A percentile compares a stretch with the other conserved stretches of the same genome.
Evolutionary conservation across 2,113 vertebrate genomes (phyloP).

Genomic region (Tor tambroides): DNA sequence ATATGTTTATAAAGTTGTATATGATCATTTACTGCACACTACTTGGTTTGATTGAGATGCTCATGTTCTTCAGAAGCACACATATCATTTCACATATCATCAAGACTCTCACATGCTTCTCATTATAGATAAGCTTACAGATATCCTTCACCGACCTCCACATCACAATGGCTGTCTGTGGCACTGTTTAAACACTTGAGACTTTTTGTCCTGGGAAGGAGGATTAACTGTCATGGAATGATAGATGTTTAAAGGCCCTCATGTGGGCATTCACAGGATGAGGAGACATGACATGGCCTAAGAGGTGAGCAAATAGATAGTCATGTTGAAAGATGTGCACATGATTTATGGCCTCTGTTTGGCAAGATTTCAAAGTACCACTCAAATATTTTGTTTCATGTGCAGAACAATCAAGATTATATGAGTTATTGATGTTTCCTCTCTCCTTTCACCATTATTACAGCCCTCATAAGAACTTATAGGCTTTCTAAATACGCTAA

Average conservation of each 20-base stretch:
- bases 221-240: not conserved
- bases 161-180: not conserved
- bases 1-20: no score
- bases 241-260: conserved; percentile 34
- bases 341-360: conserved; percentile 9
- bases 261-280: conserved; percentile 20
- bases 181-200: conserved; percentile 3
- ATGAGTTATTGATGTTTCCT: not conserved
- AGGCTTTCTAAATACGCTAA: not conserved
- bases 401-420: not conserved
- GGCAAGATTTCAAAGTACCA: conserved; percentile 19
- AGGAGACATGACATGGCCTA: conserved; percentile 12
- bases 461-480: not conserved
- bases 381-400: conserved; percentile 8
- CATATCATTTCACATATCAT: conserved; percentile 57
- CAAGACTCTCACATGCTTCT: conserved; percentile 30
- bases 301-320: conserved; percentile 18
- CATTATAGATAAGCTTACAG: conserved; percentile 37
- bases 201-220: conserved; percentile 22
- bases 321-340: not conserved
- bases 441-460: not conserved
- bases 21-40: no score
- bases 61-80: not conserved
- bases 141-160: conserved; percentile 35
- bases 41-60: no score